Percentiles rank a stretch among this genome's conserved stretches.
Conservation (phyloP, 2,113 vertebrate species). For the Aramus guarauna region DNA sequence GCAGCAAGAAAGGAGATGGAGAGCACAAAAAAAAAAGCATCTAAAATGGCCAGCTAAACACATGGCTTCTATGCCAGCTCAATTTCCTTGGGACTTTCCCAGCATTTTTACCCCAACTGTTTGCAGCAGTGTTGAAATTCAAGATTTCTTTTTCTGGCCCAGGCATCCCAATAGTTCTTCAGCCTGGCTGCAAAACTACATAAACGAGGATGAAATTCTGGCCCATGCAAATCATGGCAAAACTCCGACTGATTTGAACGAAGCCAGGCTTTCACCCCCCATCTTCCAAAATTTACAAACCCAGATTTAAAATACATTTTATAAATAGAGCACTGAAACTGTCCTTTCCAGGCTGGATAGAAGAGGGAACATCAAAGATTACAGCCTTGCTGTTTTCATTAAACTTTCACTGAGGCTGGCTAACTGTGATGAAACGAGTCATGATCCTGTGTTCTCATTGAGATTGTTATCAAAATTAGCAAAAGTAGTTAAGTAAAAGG, state of each 20-base stretch:
- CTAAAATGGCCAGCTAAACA: background rate
- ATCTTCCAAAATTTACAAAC: constrained; percentile 10
- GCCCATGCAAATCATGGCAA: constrained; percentile 15
- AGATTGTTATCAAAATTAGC: constrained; percentile 30
- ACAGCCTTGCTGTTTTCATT: constrained; percentile 16
- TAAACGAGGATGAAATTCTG: constrained; percentile 49
- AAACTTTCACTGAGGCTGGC: background rate
- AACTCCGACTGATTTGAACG: constrained; percentile 29
- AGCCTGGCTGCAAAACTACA: constrained; percentile 40
- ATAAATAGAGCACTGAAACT: constrained; percentile 12
- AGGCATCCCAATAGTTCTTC: constrained; percentile 16
- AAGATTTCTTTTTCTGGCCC: constrained; percentile 33
- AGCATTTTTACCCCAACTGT: constrained; percentile 37
- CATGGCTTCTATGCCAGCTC: background rate
- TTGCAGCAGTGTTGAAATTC: background rate
- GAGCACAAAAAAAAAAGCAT: background rate
- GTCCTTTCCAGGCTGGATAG: background rate
- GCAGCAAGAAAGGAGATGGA: background rate
- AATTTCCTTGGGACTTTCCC: constrained; percentile 46
- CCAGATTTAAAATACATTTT: constrained; percentile 15
- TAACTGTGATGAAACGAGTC: background rate
- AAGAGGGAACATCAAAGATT: background rate
- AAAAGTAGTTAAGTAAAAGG: background rate
- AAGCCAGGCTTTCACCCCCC: constrained; percentile 20
- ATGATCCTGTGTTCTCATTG: background rate